phyloP scores from a whole-genome alignment of 2,113 vertebrate genomes.

The Eleginops maclovinus region DNA sequence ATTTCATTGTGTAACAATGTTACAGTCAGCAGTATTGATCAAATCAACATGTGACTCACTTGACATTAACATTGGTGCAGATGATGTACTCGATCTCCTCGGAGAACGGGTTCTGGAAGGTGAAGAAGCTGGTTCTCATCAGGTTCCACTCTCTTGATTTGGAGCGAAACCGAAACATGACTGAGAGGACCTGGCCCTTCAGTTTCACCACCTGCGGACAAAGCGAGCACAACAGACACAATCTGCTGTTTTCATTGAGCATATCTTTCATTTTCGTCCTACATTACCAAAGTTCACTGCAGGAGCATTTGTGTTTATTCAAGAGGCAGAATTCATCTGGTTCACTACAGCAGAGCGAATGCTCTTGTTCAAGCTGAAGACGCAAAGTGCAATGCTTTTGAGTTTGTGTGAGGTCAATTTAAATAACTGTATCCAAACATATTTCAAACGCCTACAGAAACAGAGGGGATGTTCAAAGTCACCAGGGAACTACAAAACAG shows the following conservation, averaged over 20 bases:
- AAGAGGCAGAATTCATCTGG: too few relatives aligned
- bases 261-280: not conserved
- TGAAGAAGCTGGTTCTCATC: constrained; percentile 98
- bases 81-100: constrained; percentile 99
- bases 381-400: too few relatives aligned
- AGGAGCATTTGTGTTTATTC: too few relatives aligned
- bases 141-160: constrained; percentile 94
- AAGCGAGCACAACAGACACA: not conserved
- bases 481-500: too few relatives aligned
- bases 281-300: too few relatives aligned
- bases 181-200: constrained; percentile 96
- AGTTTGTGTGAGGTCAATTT: too few relatives aligned
- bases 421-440: too few relatives aligned
- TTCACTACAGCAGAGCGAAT: too few relatives aligned
- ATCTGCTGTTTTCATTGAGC: not conserved
- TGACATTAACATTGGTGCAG: constrained; percentile 98
- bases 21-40: not conserved
- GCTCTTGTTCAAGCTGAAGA: too few relatives aligned
- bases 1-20: constrained; percentile 41
- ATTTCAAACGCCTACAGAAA: too few relatives aligned
- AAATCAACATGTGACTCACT: constrained; percentile 84
- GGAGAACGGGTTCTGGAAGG: constrained; percentile 99
- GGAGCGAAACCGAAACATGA: constrained; percentile 97
- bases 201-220: constrained; percentile 92
- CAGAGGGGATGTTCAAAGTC: too few relatives aligned